Evolutionary conservation across 2,797 vertebrate genomes (phyloP).

Genomic region (Scleropages formosus): DNA sequence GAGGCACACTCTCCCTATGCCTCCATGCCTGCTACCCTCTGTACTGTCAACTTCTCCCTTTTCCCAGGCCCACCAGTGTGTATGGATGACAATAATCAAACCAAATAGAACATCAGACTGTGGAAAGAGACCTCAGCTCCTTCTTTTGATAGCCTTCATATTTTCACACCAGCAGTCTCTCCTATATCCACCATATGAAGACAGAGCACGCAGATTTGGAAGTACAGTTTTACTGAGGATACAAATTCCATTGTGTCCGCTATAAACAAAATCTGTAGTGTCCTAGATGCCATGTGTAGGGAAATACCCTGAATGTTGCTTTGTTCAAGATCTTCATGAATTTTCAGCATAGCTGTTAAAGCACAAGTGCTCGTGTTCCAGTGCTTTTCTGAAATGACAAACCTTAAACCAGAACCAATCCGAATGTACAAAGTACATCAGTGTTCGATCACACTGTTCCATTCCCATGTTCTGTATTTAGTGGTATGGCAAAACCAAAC

Average conservation of each 20-base stretch:
- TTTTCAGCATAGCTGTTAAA: background rate
- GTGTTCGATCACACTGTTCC: background rate
- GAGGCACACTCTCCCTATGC: slow-evolving; percentile 72
- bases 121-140: background rate
- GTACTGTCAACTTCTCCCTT: slow-evolving; percentile 55
- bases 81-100: background rate
- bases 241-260: background rate
- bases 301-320: background rate
- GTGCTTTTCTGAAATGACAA: background rate
- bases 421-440: slow-evolving; percentile 18
- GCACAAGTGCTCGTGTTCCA: background rate
- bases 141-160: slow-evolving; percentile 32
- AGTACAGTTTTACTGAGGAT: background rate
- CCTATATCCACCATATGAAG: slow-evolving; percentile 20
- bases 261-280: background rate
- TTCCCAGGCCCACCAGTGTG: background rate
- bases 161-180: slow-evolving; percentile 81
- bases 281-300: background rate
- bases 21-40: slow-evolving; percentile 64
- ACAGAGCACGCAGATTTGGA: background rate
- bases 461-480: background rate
- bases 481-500: background rate
- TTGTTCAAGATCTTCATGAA: background rate
- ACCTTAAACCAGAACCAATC: background rate
- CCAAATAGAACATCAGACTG: background rate